Percentiles rank a stretch among this genome's conserved stretches.
Evolutionary conservation across 2,797 vertebrate genomes (phyloP).

Genomic region (Smutsia gigantea): DNA sequence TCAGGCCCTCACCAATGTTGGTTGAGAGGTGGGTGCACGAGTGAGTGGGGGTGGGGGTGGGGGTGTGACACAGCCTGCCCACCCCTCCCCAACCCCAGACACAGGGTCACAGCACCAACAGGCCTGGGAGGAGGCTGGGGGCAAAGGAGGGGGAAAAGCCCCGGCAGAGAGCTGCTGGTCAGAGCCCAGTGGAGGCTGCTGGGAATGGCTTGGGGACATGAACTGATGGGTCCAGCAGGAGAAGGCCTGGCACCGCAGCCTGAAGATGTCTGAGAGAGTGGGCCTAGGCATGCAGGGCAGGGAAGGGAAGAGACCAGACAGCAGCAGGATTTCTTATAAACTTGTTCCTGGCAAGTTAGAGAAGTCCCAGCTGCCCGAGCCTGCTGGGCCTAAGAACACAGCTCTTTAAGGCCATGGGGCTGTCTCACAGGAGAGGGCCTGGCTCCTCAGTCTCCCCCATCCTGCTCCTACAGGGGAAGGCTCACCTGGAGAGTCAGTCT

Average conservation of each 20-base stretch:
- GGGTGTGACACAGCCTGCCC: not conserved
- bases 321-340: not conserved
- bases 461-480: not conserved
- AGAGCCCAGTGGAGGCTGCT: not conserved
- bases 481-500: no score
- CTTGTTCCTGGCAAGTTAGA: not conserved
- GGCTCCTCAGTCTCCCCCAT: not conserved
- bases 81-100: not conserved
- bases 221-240: not conserved
- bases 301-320: not conserved
- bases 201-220: not conserved
- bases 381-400: no score
- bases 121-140: not conserved
- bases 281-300: not conserved
- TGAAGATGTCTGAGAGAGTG: not conserved
- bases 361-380: not conserved
- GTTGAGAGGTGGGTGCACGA: not conserved
- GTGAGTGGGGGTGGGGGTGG: no score
- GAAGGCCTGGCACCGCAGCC: not conserved
- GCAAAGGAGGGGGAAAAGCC: not conserved
- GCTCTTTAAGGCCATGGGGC: not conserved
- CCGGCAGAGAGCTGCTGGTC: not conserved
- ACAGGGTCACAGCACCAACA: not conserved
- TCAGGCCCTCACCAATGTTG: not conserved
- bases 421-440: not conserved